These are phyloP conservation scores for Aurelia sp. DNA, from an alignment of 30 jellyfish, hydroid and myxozoan genomes.

Conservation along the genomic window DNA sequence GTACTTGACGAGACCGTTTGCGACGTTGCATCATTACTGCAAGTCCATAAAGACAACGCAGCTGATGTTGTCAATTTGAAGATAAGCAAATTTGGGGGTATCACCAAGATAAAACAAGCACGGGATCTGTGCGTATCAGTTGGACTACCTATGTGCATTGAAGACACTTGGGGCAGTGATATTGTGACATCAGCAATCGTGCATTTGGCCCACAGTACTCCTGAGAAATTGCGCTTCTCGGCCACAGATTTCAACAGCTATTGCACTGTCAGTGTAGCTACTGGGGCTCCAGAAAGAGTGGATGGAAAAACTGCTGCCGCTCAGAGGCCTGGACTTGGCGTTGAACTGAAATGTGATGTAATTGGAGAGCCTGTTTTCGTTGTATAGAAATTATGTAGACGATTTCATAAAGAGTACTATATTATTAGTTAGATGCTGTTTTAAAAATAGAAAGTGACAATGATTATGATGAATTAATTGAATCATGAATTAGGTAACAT, in stretches of 20 bases:
- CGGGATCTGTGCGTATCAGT: conserved; percentile 63
- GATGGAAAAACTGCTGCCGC: conserved; percentile 43
- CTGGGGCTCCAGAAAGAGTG: conserved; percentile 41
- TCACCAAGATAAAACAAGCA: conserved; percentile 54
- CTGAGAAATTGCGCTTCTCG: conserved; percentile 56
- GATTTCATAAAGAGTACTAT: background rate
- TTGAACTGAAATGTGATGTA: conserved; percentile 37
- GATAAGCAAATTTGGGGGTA: conserved; percentile 64
- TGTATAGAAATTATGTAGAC: background rate
- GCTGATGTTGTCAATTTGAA: conserved; percentile 64
- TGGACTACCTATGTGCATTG: conserved; percentile 70
- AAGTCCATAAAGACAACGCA: conserved; percentile 32
- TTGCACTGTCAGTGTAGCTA: conserved; percentile 45
- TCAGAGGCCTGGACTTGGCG: conserved; percentile 65
- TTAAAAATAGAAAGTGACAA: too few relatives aligned
- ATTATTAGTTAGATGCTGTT: too few relatives aligned
- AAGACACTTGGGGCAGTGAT: conserved; percentile 76
- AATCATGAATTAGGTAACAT: too few relatives aligned
- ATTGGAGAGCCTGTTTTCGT: conserved; percentile 44
- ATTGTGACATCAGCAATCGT: conserved; percentile 51
- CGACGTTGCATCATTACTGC: conserved; percentile 36
- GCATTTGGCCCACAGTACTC: conserved; percentile 59
- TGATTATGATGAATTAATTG: too few relatives aligned
- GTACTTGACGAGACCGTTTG: conserved; percentile 54
- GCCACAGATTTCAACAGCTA: conserved; percentile 69